Base-by-base conservation (phyloP, 92 coral and sea anemone species). In the Epizoanthus illoricatus region DNA sequence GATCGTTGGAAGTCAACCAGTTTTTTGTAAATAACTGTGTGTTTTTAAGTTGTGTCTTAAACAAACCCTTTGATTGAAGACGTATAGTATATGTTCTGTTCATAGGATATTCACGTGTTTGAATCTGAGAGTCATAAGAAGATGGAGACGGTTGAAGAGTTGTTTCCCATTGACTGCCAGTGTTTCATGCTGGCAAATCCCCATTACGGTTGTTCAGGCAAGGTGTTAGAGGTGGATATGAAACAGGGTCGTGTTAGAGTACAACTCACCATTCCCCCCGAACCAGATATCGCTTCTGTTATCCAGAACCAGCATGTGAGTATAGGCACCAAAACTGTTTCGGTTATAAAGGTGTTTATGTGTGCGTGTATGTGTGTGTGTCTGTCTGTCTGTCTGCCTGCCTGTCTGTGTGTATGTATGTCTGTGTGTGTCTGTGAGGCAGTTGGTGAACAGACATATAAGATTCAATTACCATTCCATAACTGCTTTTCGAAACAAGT, bases 181-280 rank as follows among this genome's bases (percentile, higher is more conserved):
- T 96, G 99, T 74, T 96, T 96, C 84, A 93, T 96, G 98, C 75
- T 96, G 67, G 99, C 98, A 1, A 74, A 88, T 7, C 99, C 99
- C 54, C 93, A 96, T 72, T 96, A 96, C 57, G 99, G 98, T 10
- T 85, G 97, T 41, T 91, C 90, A 5, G 99, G 99, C 40, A 90
- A 91, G 86, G 97, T 96, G 20, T 84, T 96, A 10, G 99, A 96
- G 78, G 92, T 96, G 16, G 99, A 96, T 73, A 85, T 86, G 45
- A 94, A 90, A 79, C 98, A 94, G 83, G 94, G 93, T 2, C 97
- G 99, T 4, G 91, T 96, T 41, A 85, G 98, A 80, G 98, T 96
- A 39, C 99, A 96, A 72, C 97, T 96, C 16, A 86, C 88, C 43
- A 89, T 96, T n/a, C 94, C 95, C 4, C 79, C 84, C 4, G 98